phyloP scores from a whole-genome alignment of 2,113 vertebrate genomes.

The Symphodus melops region DNA sequence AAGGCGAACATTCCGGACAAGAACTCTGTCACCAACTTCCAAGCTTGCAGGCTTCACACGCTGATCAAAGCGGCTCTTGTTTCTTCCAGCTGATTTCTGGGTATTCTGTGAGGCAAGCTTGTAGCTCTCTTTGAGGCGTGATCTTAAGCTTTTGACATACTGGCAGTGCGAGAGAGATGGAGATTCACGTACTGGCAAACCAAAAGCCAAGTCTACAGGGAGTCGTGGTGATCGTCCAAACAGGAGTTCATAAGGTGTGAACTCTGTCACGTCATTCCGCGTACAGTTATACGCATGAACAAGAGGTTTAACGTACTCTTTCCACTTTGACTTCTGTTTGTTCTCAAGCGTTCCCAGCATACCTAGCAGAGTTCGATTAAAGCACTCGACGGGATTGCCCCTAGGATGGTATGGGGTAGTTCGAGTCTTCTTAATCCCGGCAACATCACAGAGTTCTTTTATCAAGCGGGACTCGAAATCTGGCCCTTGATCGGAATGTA shows the following conservation, averaged over 20 bases:
- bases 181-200: background rate
- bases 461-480: background rate
- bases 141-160: background rate
- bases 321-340: background rate
- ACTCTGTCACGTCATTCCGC: background rate
- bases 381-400: background rate
- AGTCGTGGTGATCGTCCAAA: background rate
- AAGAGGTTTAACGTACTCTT: background rate
- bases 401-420: slow-evolving; percentile 1
- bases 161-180: background rate
- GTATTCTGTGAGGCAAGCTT: background rate
- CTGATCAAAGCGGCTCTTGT: background rate
- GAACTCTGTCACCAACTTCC: background rate
- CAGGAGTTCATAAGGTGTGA: background rate
- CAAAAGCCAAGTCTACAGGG: background rate
- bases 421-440: background rate
- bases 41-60: background rate
- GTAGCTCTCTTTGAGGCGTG: background rate
- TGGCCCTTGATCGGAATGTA: background rate
- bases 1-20: background rate
- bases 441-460: background rate
- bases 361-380: background rate
- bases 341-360: background rate
- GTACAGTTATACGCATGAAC: background rate
- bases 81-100: background rate